Base-by-base conservation (phyloP, 2,888 invertebrate species). In the Neuroscelio doddi region DNA sequence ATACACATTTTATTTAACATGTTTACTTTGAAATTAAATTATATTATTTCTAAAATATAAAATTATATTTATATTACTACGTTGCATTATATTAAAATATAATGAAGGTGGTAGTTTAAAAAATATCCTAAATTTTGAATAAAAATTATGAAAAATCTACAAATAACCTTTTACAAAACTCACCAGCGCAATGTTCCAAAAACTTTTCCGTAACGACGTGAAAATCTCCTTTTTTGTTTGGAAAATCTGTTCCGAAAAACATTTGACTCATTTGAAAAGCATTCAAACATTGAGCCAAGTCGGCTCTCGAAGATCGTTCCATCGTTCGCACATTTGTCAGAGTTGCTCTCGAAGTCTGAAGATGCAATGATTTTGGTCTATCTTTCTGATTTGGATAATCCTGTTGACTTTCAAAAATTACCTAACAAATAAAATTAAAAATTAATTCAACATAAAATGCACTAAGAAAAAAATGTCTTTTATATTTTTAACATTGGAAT, bases 191-290 rank as follows among this genome's bases (percentile, higher is more conserved):
- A 81, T 96, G 95, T 62, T 91, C 87, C 24, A 95, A 81, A 78
- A 96, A 94, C 82, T 94, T 93, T 72, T 95, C 92, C 14, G 93
- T 91, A 38, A 95, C 90, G 1, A 94, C 92, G 71, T 92, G 90
- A 80, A 90, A 87, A 79, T 95, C 95, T 1, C 86, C 87, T 0
- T 86, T 77, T 9, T 89, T 85, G 29, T 92, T 90, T 0, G 95
- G 95, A 84, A 95, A 96, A 56, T 91, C 90, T n/a, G 87, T 86
- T n/a, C 90, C 90, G 78, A 90, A 91, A 71, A 92, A 93, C 75
- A 93, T 85, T 32, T 91, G 90, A 14, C 91, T 91, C 86, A 90
- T 88, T 79, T 93, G 91, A 71, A 95, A 88, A 0, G 91, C 90
- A 53, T 95, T 90, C 51, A 97, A 86, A 42, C 93, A 92, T 70